Conservation (phyloP, 2,888 invertebrate genomes). For the Lycia hirtaria region DNA sequence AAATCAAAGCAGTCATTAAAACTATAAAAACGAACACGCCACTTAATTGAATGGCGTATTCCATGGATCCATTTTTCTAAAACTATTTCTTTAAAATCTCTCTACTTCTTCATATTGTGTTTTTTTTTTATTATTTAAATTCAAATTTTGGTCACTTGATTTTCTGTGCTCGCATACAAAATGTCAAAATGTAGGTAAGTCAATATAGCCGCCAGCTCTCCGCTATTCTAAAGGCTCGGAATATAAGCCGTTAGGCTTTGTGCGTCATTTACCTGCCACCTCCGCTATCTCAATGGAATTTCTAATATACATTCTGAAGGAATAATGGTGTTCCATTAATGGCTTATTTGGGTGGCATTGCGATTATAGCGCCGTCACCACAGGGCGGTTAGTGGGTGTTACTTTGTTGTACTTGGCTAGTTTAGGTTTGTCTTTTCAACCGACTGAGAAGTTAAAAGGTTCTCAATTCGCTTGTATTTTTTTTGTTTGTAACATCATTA, state of each 20-base stretch:
- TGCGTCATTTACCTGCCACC: slow-evolving; percentile 59
- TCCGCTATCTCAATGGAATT: slow-evolving; percentile 39
- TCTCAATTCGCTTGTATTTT: too few species aligned
- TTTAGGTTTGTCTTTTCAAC: neutral
- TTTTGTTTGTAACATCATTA: too few species aligned
- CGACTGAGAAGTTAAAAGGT: too few species aligned
- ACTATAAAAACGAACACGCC: too few species aligned
- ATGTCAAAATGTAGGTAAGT: too few species aligned
- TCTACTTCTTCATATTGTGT: too few species aligned
- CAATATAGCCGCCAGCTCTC: slow-evolving; percentile 6
- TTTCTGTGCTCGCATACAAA: too few species aligned
- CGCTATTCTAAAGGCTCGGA: slow-evolving; percentile 26
- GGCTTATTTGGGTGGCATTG: slow-evolving; percentile 31
- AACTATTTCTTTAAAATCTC: too few species aligned
- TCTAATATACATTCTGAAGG: slow-evolving; percentile 40
- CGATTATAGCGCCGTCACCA: slow-evolving; percentile 17
- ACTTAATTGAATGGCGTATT: too few species aligned
- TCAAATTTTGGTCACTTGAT: neutral
- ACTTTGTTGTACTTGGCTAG: neutral
- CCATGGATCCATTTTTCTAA: too few species aligned
- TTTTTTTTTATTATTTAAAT: neutral
- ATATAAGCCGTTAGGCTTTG: slow-evolving; percentile 51
- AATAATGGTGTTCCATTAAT: slow-evolving; percentile 22
- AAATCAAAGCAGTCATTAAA: too few species aligned
- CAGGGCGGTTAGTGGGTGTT: too few species aligned